Conservation (phyloP, 2,888 invertebrate genomes). For the Magallana nippona region DNA sequence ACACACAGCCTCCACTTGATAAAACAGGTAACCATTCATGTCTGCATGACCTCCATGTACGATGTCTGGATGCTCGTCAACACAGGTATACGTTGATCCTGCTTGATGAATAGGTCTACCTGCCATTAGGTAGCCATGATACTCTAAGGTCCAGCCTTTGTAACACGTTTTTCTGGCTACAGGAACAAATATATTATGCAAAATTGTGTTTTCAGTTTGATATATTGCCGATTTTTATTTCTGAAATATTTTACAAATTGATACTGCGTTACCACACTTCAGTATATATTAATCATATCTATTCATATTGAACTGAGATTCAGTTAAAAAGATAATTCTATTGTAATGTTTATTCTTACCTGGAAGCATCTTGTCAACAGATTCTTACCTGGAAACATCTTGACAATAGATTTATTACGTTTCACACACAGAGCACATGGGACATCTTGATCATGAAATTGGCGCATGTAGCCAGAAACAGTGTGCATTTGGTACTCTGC, state of each 20-base stretch:
- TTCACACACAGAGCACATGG: not conserved
- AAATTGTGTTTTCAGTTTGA: no score
- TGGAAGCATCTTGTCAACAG: not conserved
- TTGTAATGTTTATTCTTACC: not conserved
- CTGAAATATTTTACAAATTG: no score
- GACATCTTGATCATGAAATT: not conserved
- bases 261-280: no score
- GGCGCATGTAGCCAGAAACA: not conserved
- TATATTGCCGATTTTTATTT: no score
- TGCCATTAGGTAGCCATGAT: not conserved
- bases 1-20: conserved; percentile 55
- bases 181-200: not conserved
- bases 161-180: not conserved
- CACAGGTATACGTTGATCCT: not conserved
- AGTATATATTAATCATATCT: no score
- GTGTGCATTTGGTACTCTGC: not conserved
- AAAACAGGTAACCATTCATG: conserved; percentile 52
- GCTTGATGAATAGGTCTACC: not conserved
- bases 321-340: no score
- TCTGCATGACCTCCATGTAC: not conserved
- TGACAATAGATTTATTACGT: not conserved
- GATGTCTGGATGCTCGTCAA: conserved; percentile 21
- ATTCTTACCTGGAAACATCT: not conserved
- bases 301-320: no score
- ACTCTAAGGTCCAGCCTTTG: not conserved